These are phyloP conservation scores for Manduca sexta DNA, from an alignment of 1,140 invertebrate species.

Conservation along the genomic window DNA sequence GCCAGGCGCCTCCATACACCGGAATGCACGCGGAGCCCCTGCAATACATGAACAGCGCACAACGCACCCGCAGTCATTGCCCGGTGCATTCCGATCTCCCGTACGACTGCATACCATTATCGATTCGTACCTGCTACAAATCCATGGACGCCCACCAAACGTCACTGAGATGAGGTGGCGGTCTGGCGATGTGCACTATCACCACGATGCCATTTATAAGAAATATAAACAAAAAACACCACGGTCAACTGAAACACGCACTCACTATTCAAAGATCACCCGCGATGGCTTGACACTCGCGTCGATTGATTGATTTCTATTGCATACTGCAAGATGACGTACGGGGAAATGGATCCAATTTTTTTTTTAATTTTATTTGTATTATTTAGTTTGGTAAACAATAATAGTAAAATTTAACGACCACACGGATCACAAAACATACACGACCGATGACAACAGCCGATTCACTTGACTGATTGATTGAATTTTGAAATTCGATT, in stretches of 20 bases:
- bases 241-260: conserved; percentile 5
- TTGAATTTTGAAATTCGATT: too few relatives aligned
- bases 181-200: neutral
- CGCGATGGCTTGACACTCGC: conserved; percentile 4
- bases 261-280: conserved; percentile 4
- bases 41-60: conserved; percentile 5
- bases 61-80: conserved; percentile 15
- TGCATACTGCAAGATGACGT: neutral
- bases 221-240: conserved; percentile 2
- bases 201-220: conserved; percentile 4
- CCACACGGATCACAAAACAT: neutral
- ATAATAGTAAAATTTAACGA: conserved; percentile 7
- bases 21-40: neutral
- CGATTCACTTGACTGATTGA: conserved; percentile 12
- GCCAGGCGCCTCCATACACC: neutral
- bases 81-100: conserved; percentile 28
- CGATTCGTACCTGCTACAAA: conserved; percentile 40
- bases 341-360: neutral
- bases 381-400: conserved; percentile 6
- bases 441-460: conserved; percentile 6
- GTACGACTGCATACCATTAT: conserved; percentile 18
- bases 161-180: too few relatives aligned
- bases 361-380: neutral
- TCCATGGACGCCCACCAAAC: conserved; percentile 29
- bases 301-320: neutral